Conservation (phyloP, 2,888 invertebrate species). For the Cancer borealis region DNA sequence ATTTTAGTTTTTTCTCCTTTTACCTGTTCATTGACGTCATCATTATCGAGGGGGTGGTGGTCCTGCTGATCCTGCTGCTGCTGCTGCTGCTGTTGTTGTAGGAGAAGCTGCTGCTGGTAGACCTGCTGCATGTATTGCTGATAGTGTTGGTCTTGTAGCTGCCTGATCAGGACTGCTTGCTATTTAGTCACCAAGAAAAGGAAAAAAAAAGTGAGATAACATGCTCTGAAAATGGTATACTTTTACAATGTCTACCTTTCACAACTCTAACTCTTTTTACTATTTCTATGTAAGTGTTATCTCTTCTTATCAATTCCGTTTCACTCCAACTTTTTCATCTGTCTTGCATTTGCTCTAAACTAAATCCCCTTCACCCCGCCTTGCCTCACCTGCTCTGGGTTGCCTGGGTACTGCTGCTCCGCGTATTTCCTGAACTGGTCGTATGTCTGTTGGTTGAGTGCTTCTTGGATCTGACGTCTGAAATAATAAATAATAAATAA, state of each 20-base stretch:
- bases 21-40: constrained; percentile 54
- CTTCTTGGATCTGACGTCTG: constrained; percentile 91
- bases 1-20: neutral
- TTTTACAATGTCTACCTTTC: too few relatives aligned
- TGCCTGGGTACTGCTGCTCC: constrained; percentile 90
- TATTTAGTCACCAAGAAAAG: neutral
- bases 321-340: too few relatives aligned
- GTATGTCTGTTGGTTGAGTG: constrained; percentile 96
- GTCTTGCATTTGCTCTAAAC: too few relatives aligned
- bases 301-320: neutral
- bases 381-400: constrained; percentile 82
- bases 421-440: constrained; percentile 94
- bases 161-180: constrained; percentile 95
- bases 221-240: neutral
- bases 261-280: too few relatives aligned
- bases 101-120: constrained; percentile 82
- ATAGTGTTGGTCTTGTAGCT: constrained; percentile 98
- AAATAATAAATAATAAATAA: neutral
- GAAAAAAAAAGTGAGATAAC: neutral
- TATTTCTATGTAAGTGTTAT: neutral
- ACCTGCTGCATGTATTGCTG: constrained; percentile 99
- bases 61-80: constrained; percentile 49
- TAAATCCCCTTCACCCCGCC: neutral
- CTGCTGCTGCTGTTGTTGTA: constrained; percentile 69
- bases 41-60: constrained; percentile 16